These are phyloP conservation scores for Dendrolimus pini DNA, from an alignment of 2,888 invertebrate genomes.

Conservation along the genomic window DNA sequence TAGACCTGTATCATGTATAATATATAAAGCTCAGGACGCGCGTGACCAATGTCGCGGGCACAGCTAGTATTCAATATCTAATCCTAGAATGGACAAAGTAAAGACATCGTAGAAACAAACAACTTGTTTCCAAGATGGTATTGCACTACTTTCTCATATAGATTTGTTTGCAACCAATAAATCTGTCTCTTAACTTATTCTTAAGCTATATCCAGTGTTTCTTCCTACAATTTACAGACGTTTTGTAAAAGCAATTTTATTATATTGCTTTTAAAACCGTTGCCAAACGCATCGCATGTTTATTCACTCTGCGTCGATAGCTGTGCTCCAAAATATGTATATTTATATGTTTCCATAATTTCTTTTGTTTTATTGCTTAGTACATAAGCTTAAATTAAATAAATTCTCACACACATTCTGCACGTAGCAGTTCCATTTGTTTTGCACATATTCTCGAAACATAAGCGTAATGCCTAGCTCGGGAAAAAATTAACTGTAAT, in stretches of 20 bases:
- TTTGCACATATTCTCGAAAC: too few species aligned
- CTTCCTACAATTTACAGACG: slow-evolving; percentile 44
- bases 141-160: slow-evolving; percentile 44
- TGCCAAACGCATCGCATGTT: slow-evolving; percentile 57
- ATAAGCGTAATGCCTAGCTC: too few species aligned
- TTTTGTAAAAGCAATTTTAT: slow-evolving; percentile 67
- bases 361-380: too few species aligned
- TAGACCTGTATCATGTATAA: too few species aligned
- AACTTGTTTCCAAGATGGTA: slow-evolving; percentile 60
- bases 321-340: slow-evolving; percentile 2
- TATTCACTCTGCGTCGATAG: slow-evolving; percentile 7
- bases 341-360: slow-evolving; percentile 1
- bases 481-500: too few species aligned
- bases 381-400: too few species aligned
- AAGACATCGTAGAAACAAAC: slow-evolving; percentile 30
- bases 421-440: too few species aligned
- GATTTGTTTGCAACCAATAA: slow-evolving; percentile 60
- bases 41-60: too few species aligned
- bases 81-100: slow-evolving; percentile 70
- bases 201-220: slow-evolving; percentile 64
- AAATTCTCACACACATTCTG: too few species aligned
- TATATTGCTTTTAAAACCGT: slow-evolving; percentile 63
- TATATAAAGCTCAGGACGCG: too few species aligned
- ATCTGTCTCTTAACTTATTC: slow-evolving; percentile 68
- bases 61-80: slow-evolving; percentile 23